These are phyloP conservation scores for Pseudomyrmex dendroicus DNA, from an alignment of 1,140 invertebrate species.

Conservation along the genomic window DNA sequence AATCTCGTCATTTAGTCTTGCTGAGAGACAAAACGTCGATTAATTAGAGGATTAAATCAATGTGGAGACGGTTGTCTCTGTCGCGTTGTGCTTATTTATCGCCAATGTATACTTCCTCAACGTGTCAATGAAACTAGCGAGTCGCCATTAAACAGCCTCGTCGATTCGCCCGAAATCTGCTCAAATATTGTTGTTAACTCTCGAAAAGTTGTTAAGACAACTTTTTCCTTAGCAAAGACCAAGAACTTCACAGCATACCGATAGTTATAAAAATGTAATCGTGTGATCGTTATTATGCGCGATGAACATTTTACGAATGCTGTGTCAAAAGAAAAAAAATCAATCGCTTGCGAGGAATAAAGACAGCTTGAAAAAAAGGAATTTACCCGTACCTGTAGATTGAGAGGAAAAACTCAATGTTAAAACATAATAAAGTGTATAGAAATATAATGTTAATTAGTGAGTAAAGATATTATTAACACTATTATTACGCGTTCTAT, in stretches of 20 bases:
- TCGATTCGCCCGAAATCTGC: constrained; percentile 57
- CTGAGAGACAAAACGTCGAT: neutral
- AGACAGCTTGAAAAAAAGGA: constrained; percentile 19
- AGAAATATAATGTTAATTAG: constrained; percentile 75
- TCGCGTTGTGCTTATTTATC: constrained; percentile 21
- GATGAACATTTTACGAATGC: constrained; percentile 14
- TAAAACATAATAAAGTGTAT: constrained; percentile 73
- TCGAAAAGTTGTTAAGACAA: constrained; percentile 45
- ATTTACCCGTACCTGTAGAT: constrained; percentile 70
- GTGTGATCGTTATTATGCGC: neutral
- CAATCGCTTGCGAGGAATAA: constrained; percentile 18
- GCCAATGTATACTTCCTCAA: constrained; percentile 30
- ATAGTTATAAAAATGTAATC: constrained; percentile 43
- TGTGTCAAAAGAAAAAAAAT: neutral
- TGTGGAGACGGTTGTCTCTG: neutral
- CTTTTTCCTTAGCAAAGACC: neutral
- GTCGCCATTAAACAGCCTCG: constrained; percentile 46
- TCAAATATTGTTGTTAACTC: constrained; percentile 44
- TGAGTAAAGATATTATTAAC: constrained; percentile 68
- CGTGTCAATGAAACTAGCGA: constrained; percentile 48
- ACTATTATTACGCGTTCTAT: constrained; percentile 71
- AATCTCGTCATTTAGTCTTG: neutral
- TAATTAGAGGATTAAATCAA: constrained; percentile 13
- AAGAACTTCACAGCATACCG: constrained; percentile 30
- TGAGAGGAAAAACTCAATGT: constrained; percentile 62